Evolutionary conservation across 2,797 vertebrate genomes (phyloP).

Genomic region (Halcyon smyrnensis): DNA sequence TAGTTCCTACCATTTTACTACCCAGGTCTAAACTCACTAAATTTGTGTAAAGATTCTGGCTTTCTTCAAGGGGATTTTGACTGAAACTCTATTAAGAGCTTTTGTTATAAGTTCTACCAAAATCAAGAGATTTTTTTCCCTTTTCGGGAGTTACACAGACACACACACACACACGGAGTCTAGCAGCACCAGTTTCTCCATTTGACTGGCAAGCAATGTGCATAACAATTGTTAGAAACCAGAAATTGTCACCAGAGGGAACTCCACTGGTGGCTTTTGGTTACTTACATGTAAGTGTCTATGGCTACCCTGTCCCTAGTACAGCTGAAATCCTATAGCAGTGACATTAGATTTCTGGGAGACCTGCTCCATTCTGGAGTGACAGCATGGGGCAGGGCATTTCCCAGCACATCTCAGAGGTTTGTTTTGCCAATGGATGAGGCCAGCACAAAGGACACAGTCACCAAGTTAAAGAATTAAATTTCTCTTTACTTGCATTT

Average conservation of each 20-base stretch:
- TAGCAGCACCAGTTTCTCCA: not conserved
- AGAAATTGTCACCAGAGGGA: not conserved
- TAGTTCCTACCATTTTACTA: not conserved
- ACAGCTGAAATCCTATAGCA: not conserved
- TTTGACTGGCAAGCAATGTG: not conserved
- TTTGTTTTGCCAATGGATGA: no score
- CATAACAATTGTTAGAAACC: not conserved
- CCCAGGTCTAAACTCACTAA: not conserved
- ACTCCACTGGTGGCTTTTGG: not conserved
- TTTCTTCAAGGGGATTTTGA: not conserved
- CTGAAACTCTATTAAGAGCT: not conserved
- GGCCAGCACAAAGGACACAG: no score
- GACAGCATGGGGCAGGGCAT: not conserved
- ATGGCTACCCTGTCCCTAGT: fast-evolving
- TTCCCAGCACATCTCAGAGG: not conserved
- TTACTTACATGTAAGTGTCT: fast-evolving
- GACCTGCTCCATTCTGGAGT: not conserved
- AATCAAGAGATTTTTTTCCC: not conserved
- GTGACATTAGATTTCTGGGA: not conserved
- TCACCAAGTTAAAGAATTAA: no score
- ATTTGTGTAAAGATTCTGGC: not conserved
- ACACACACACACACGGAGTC: not conserved
- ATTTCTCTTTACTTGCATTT: no score
- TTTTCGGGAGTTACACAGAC: not conserved
- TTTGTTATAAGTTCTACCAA: not conserved